Percentiles rank a stretch among this genome's conserved stretches.
These are phyloP conservation scores for Drosophila setifemur DNA, from an alignment of 1,140 invertebrate species.

Conservation along the genomic window DNA sequence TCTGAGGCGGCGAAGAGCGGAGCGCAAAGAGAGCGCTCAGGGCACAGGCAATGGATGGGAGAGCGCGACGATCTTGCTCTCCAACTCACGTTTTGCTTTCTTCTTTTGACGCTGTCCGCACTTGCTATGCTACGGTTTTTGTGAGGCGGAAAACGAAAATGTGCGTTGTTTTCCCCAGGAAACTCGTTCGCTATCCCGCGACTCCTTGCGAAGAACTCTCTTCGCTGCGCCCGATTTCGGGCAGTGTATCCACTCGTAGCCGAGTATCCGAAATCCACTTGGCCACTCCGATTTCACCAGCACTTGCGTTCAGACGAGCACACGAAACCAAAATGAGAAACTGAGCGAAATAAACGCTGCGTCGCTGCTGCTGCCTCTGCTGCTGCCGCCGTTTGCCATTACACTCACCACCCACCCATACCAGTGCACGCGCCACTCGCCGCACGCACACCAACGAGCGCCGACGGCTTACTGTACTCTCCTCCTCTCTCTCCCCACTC, in stretches of 20 bases:
- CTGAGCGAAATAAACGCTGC: conserved; percentile 64
- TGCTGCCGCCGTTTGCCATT: conserved; percentile 41
- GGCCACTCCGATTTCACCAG: conserved; percentile 40
- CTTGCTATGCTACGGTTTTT: conserved; percentile 42
- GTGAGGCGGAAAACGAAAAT: conserved; percentile 5
- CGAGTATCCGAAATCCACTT: too few species aligned
- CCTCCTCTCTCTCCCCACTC: not conserved
- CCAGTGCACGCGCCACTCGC: conserved; percentile 16
- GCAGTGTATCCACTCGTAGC: too few species aligned
- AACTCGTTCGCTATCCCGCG: too few species aligned
- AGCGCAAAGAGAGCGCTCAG: conserved; percentile 15
- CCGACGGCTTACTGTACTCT: conserved; percentile 33
- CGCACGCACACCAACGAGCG: conserved; percentile 16
- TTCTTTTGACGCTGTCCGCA: conserved; percentile 30
- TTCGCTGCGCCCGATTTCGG: too few species aligned
- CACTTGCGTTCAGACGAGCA: conserved; percentile 62
- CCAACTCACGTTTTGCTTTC: conserved; percentile 42
- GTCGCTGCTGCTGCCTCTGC: conserved; percentile 6
- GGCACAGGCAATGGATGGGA: not conserved
- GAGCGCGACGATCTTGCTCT: conserved; percentile 18
- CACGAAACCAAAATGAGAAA: conserved; percentile 73
- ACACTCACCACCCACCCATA: conserved; percentile 40
- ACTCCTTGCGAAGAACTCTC: too few species aligned
- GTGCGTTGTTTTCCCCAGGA: conserved; percentile 10
- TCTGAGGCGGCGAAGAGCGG: conserved; percentile 16